These are phyloP conservation scores for Sarcoramphus papa DNA, from an alignment of 2,797 vertebrate species.

Conservation along the genomic window DNA sequence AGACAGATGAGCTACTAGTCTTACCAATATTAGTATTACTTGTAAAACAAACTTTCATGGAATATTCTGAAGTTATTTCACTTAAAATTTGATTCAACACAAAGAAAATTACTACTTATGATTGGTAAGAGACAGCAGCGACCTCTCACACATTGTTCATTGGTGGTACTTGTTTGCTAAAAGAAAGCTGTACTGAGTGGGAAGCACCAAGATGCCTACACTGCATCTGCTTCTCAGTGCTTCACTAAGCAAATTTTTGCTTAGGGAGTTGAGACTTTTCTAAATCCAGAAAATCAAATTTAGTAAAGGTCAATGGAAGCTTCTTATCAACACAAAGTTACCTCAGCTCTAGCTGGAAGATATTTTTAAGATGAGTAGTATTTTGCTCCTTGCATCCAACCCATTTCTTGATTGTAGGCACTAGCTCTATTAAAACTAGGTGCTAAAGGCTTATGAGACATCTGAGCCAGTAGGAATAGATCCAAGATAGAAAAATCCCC, in stretches of 20 bases:
- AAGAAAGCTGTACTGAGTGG: constrained; percentile 48
- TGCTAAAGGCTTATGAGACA: constrained; percentile 56
- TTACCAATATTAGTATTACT: neutral
- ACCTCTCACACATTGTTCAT: constrained; percentile 26
- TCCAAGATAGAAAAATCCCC: constrained; percentile 41
- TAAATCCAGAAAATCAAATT: constrained; percentile 55
- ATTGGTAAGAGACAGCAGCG: neutral
- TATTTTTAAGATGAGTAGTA: constrained; percentile 43
- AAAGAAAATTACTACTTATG: neutral
- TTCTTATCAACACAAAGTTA: constrained; percentile 17
- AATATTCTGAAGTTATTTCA: neutral
- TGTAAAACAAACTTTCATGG: neutral
- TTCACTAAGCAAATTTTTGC: constrained; percentile 49
- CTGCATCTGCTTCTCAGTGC: constrained; percentile 55
- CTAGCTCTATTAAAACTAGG: constrained; percentile 34
- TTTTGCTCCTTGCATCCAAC: constrained; percentile 37
- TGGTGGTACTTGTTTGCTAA: constrained; percentile 11
- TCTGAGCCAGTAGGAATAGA: constrained; percentile 43
- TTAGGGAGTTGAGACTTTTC: constrained; percentile 22
- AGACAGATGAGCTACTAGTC: neutral
- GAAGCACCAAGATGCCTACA: constrained; percentile 55
- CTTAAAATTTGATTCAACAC: neutral
- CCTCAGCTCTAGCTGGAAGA: constrained; percentile 15
- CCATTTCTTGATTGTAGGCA: neutral
- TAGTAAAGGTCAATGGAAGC: constrained; percentile 50